Evolutionary conservation across 2,888 invertebrate species (phyloP).

Genomic region (Perizoma affinitatum): DNA sequence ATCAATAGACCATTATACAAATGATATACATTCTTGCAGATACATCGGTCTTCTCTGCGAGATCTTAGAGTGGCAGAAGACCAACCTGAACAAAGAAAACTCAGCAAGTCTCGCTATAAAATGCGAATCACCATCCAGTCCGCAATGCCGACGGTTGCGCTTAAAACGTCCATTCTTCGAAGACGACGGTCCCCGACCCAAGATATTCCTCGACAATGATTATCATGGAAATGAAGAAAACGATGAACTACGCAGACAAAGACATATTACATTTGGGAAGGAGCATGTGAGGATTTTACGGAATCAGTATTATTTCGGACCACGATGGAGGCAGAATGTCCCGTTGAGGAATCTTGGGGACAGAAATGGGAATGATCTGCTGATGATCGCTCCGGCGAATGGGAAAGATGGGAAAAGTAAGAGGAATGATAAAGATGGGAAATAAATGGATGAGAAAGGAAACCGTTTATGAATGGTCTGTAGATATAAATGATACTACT

Average conservation of each 20-base stretch:
- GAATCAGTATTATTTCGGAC: slow-evolving; percentile 70
- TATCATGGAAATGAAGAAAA: slow-evolving; percentile 72
- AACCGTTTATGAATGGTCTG: not conserved
- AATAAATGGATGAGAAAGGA: slow-evolving; percentile 25
- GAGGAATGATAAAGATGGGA: slow-evolving; percentile 47
- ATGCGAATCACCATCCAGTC: slow-evolving; percentile 77
- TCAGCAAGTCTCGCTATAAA: slow-evolving; percentile 77
- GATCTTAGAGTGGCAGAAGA: slow-evolving; percentile 95
- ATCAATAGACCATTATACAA: not conserved
- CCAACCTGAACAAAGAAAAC: slow-evolving; percentile 72
- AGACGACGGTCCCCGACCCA: slow-evolving; percentile 59
- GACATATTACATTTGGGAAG: slow-evolving; percentile 65
- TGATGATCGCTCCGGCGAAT: slow-evolving; percentile 86
- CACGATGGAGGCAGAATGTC: slow-evolving; percentile 75
- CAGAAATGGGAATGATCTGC: slow-evolving; percentile 86
- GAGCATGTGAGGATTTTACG: slow-evolving; percentile 68
- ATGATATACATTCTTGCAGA: slow-evolving; percentile 61
- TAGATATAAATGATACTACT: not conserved
- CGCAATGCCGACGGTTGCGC: slow-evolving; percentile 62
- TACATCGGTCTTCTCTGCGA: slow-evolving; percentile 94
- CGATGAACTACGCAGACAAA: slow-evolving; percentile 61
- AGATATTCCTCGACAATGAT: slow-evolving; percentile 56
- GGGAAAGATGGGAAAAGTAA: slow-evolving; percentile 58
- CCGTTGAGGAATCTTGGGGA: slow-evolving; percentile 78
- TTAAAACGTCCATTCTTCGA: slow-evolving; percentile 68